Percentiles rank a stretch among this genome's conserved stretches.
Conservation (phyloP, 2,888 invertebrate genomes). For the Eumacrocentrus americanus region DNA sequence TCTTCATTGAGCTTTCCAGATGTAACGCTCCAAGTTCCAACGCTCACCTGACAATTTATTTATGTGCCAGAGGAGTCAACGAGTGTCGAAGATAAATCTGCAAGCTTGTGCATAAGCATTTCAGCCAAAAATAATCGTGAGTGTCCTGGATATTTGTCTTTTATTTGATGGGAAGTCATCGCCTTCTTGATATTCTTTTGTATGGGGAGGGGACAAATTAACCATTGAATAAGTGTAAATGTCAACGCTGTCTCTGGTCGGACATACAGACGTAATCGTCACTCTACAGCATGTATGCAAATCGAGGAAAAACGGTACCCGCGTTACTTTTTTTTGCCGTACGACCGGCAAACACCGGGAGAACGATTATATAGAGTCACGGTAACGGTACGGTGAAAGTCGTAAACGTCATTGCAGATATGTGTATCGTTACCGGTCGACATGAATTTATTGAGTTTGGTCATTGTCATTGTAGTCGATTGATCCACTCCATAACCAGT, state of each 20-base stretch:
- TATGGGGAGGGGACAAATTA: too few relatives aligned
- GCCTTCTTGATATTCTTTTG: not conserved
- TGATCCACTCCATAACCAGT: not conserved
- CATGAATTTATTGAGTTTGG: slow-evolving; percentile 11
- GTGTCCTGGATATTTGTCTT: not conserved
- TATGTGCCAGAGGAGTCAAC: not conserved
- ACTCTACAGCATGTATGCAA: slow-evolving; percentile 24
- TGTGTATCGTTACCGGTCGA: slow-evolving; percentile 25
- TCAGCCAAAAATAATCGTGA: not conserved
- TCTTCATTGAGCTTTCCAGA: too few relatives aligned
- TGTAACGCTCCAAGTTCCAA: too few relatives aligned
- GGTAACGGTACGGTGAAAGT: slow-evolving; percentile 48
- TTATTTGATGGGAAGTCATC: not conserved
- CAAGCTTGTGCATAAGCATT: not conserved
- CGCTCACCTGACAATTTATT: not conserved
- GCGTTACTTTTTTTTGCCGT: slow-evolving; percentile 16
- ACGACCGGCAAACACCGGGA: slow-evolving; percentile 18
- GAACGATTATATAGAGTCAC: slow-evolving; percentile 35
- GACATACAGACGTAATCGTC: too few relatives aligned
- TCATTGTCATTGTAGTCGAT: not conserved
- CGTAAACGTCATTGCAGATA: slow-evolving; percentile 38
- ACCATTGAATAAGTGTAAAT: too few relatives aligned
- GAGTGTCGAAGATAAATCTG: not conserved
- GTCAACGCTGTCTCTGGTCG: too few relatives aligned
- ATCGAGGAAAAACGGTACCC: slow-evolving; percentile 27